These are phyloP conservation scores for Tachystola acroxantha DNA, from an alignment of 2,888 invertebrate species.

Conservation along the genomic window DNA sequence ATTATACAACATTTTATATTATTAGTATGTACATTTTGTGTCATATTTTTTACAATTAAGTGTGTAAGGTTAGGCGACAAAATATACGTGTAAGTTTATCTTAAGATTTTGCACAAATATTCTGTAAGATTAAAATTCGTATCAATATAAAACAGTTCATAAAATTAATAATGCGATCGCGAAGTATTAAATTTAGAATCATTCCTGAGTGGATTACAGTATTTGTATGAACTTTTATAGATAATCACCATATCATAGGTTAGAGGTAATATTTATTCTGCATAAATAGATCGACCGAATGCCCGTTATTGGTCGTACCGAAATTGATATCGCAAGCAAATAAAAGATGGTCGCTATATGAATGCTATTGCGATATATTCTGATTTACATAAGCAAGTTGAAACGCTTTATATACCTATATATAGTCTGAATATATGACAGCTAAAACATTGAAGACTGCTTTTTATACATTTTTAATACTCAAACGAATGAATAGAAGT, in stretches of 20 bases:
- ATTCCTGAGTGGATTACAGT: background rate
- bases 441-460: too few relatives aligned
- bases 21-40: conserved; percentile 46
- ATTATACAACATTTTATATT: background rate
- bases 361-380: too few relatives aligned
- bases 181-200: background rate
- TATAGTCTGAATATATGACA: too few relatives aligned
- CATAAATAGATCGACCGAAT: background rate
- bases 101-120: background rate
- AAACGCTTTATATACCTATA: too few relatives aligned
- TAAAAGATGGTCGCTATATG: conserved; percentile 10
- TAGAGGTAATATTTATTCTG: conserved; percentile 25
- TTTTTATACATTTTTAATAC: conserved; percentile 20
- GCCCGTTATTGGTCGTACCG: conserved; percentile 23
- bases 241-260: conserved; percentile 33
- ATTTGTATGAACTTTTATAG: conserved; percentile 13
- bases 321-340: conserved; percentile 7
- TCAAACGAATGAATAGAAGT: conserved; percentile 16
- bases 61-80: background rate
- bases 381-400: too few relatives aligned
- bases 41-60: conserved; percentile 32
- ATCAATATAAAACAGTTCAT: background rate
- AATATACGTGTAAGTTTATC: background rate
- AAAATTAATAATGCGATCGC: background rate
- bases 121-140: background rate